Percentiles rank a stretch among this genome's conserved stretches.
phyloP scores from a whole-genome alignment of 2,888 invertebrate species.

The Phorcus lineatus region DNA sequence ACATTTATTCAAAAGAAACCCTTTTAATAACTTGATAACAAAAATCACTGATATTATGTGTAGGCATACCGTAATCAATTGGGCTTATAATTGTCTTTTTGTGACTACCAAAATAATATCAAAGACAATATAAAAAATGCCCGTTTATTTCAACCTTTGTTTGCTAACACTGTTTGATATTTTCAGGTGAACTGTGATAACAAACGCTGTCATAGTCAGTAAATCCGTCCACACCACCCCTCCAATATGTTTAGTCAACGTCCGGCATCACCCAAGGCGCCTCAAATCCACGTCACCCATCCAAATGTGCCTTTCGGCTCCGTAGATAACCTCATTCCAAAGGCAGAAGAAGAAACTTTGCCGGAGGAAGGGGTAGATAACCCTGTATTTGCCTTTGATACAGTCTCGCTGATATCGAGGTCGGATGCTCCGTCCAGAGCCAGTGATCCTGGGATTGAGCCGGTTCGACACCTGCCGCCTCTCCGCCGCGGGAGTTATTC shows the following conservation, averaged over 20 bases:
- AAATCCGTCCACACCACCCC: neutral
- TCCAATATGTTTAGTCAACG: neutral
- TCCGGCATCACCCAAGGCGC: neutral
- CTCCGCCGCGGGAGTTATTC: conserved; percentile 41
- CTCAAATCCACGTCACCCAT: conserved; percentile 19
- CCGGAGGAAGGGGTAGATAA: conserved; percentile 33
- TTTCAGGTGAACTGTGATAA: too few species aligned
- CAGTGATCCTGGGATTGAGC: conserved; percentile 13
- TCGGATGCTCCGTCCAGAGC: conserved; percentile 34
- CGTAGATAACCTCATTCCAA: conserved; percentile 24
- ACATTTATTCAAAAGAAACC: too few species aligned
- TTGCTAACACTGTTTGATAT: too few species aligned
- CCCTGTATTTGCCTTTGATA: conserved; percentile 42
- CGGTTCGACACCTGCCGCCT: conserved; percentile 33
- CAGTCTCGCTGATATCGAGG: conserved; percentile 32
- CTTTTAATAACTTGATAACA: too few species aligned
- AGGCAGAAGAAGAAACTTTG: neutral
- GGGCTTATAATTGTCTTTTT: too few species aligned
- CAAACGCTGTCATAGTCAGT: neutral
- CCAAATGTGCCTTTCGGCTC: conserved; percentile 20
- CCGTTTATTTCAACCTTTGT: too few species aligned
- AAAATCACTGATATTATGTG: too few species aligned
- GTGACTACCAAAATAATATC: too few species aligned
- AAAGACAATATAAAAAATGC: too few species aligned
- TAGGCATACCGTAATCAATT: too few species aligned